These are phyloP conservation scores for Leucophenga varia DNA, from an alignment of 1,140 invertebrate genomes.

Conservation along the genomic window DNA sequence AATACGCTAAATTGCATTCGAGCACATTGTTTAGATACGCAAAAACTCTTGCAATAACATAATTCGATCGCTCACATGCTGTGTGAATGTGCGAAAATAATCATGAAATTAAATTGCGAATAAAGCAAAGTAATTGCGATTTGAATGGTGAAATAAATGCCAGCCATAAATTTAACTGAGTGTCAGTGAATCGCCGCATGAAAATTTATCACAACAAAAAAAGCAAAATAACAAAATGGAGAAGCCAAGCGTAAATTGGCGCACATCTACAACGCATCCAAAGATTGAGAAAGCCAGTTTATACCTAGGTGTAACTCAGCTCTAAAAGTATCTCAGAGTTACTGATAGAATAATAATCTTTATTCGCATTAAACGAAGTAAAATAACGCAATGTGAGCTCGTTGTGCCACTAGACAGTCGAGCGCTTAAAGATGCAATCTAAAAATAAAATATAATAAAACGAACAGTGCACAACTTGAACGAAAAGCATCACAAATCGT, in stretches of 20 bases:
- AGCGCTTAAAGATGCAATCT: slow-evolving; percentile 12
- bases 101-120: slow-evolving; percentile 44
- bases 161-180: slow-evolving; percentile 43
- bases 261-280: slow-evolving; percentile 37
- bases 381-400: slow-evolving; percentile 36
- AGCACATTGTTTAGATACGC: slow-evolving; percentile 40
- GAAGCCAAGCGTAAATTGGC: slow-evolving; percentile 51
- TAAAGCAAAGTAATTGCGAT: slow-evolving; percentile 52
- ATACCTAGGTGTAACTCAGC: slow-evolving; percentile 21
- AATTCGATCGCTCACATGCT: too few species aligned
- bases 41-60: too few species aligned
- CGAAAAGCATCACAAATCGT: slow-evolving; percentile 53
- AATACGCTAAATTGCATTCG: too few species aligned
- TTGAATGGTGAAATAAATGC: slow-evolving; percentile 52
- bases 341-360: slow-evolving; percentile 52
- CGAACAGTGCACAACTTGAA: slow-evolving; percentile 20
- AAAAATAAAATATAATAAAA: slow-evolving; percentile 10
- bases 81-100: slow-evolving; percentile 12
- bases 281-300: slow-evolving; percentile 33
- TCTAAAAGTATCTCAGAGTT: slow-evolving; percentile 34
- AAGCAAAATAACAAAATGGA: too few species aligned
- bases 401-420: slow-evolving; percentile 8
- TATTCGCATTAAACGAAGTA: slow-evolving; percentile 44
- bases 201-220: slow-evolving; percentile 53
- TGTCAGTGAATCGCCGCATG: slow-evolving; percentile 47